Conservation (phyloP, 2,888 invertebrate species). For the Andrena minutula region DNA sequence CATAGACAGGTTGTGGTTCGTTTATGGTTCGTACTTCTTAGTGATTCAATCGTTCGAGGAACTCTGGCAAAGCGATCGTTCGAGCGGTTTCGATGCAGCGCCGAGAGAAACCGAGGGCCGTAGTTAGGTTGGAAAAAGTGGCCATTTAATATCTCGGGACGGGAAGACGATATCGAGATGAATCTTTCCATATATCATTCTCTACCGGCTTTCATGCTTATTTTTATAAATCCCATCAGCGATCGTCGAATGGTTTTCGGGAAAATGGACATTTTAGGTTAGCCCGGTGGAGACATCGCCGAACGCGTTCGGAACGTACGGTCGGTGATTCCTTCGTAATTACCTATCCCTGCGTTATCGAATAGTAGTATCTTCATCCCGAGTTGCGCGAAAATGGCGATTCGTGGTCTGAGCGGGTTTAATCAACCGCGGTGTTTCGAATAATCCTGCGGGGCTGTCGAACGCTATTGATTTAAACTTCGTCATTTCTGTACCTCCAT, state of each 20-base stretch:
- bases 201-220: constrained; percentile 74
- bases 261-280: constrained; percentile 61
- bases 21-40: neutral
- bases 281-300: constrained; percentile 17
- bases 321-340: neutral
- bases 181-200: constrained; percentile 63
- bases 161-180: constrained; percentile 57
- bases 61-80: neutral
- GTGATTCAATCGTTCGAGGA: neutral
- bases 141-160: constrained; percentile 71
- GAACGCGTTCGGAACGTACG: neutral
- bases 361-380: neutral
- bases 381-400: neutral
- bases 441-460: too few relatives aligned
- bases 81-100: constrained; percentile 28
- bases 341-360: neutral
- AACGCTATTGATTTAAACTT: neutral
- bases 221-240: constrained; percentile 16
- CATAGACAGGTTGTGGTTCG: neutral
- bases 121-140: constrained; percentile 66
- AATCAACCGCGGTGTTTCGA: neutral
- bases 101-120: constrained; percentile 9
- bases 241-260: constrained; percentile 37
- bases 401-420: neutral
- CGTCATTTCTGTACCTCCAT: neutral